Conservation (phyloP, 2,797 vertebrate genomes). For the Artibeus jamaicensis region DNA sequence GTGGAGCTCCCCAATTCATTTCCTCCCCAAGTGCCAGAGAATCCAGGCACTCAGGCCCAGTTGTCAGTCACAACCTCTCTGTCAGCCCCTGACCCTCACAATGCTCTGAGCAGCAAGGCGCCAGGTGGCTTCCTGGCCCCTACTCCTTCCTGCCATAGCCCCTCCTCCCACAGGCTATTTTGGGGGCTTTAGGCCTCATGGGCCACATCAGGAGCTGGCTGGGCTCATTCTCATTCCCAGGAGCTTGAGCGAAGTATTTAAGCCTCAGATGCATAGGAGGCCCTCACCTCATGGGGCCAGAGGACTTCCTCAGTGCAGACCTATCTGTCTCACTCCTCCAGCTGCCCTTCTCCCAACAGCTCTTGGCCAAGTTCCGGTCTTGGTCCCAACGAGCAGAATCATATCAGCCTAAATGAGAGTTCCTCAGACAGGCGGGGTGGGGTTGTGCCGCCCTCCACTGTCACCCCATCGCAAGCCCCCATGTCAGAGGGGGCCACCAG, state of each 20-base stretch:
- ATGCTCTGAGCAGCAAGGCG: not conserved
- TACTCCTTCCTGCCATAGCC: not conserved
- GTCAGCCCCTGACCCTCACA: not conserved
- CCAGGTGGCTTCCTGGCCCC: not conserved
- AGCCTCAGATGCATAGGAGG: not conserved
- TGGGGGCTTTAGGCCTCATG: slow-evolving; percentile 35
- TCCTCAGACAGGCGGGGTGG: not conserved
- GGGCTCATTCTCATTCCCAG: slow-evolving; percentile 18
- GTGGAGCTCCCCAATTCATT: not conserved
- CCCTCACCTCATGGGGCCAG: not conserved
- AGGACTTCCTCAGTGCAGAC: not conserved
- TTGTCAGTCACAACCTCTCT: not conserved
- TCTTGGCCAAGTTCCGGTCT: slow-evolving; percentile 23
- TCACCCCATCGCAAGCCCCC: not conserved
- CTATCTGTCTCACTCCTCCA: not conserved
- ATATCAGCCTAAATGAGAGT: not conserved
- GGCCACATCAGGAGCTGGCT: not conserved
- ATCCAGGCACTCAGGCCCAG: not conserved
- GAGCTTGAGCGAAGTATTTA: slow-evolving; percentile 12
- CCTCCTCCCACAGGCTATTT: slow-evolving; percentile 52
- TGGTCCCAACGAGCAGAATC: slow-evolving; percentile 18
- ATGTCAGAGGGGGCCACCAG: not conserved
- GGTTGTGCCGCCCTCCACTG: not conserved
- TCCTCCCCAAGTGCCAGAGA: not conserved
- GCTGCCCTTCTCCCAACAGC: not conserved